phyloP scores from a whole-genome alignment of 2,797 vertebrate species.

The Podarcis siculus region DNA sequence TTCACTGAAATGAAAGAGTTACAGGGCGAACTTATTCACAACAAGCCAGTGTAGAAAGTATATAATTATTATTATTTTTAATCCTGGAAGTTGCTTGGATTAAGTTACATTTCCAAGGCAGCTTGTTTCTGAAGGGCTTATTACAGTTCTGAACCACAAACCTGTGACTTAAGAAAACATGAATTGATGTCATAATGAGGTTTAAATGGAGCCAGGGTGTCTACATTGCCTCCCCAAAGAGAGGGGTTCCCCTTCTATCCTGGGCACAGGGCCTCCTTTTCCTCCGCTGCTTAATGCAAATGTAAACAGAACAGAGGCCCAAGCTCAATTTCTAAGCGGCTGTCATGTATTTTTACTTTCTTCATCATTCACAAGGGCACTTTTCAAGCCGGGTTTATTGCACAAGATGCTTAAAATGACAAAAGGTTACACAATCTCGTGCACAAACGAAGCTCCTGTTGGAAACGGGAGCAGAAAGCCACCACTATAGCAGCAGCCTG shows the following conservation, averaged over 20 bases:
- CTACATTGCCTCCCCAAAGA: constrained; percentile 75
- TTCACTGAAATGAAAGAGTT: constrained; percentile 65
- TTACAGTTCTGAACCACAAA: constrained; percentile 73
- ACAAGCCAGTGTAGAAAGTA: constrained; percentile 64
- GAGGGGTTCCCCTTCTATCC: constrained; percentile 68
- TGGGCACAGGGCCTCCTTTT: constrained; percentile 73
- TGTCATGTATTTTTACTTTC: constrained; percentile 69
- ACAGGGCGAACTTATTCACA: constrained; percentile 65
- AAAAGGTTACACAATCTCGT: constrained; percentile 52
- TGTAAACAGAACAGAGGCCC: constrained; percentile 72
- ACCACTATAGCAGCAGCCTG: constrained; percentile 43
- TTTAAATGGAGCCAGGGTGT: constrained; percentile 78
- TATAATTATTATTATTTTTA: constrained; percentile 59
- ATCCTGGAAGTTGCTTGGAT: constrained; percentile 65
- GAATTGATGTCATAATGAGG: constrained; percentile 80
- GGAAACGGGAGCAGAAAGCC: constrained; percentile 60
- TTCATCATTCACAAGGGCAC: constrained; percentile 72
- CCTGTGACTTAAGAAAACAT: constrained; percentile 72
- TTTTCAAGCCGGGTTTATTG: constrained; percentile 70
- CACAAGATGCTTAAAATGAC: constrained; percentile 64
- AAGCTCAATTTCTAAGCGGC: constrained; percentile 72
- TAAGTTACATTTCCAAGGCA: constrained; percentile 70
- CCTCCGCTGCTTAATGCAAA: constrained; percentile 75
- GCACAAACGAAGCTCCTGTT: constrained; percentile 53
- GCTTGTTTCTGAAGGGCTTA: constrained; percentile 73